Conservation (phyloP, 2,113 vertebrate species). For the Megaptera novaeangliae region DNA sequence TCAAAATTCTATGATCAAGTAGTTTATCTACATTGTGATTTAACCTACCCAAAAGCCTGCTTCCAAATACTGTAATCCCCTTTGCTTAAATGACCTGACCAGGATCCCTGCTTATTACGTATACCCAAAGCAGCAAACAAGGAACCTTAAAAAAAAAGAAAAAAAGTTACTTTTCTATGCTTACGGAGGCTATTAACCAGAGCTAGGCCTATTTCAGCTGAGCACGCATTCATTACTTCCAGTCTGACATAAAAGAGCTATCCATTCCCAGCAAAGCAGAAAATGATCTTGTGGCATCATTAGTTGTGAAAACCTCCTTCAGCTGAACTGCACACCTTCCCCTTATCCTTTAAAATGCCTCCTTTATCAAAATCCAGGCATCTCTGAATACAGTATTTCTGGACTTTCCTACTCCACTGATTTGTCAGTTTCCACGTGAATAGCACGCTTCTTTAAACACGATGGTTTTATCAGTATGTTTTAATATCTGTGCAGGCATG, state of each 20-base stretch:
- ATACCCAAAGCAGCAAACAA: constrained; percentile 55
- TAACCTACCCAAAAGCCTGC: constrained; percentile 58
- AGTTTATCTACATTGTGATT: constrained; percentile 27
- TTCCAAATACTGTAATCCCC: constrained; percentile 45
- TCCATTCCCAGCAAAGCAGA: not conserved
- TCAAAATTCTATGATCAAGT: not conserved
- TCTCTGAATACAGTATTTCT: not conserved
- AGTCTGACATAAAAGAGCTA: not conserved
- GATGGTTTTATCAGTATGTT: accelerated
- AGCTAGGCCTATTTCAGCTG: not conserved
- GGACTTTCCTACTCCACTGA: not conserved
- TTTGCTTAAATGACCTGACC: constrained; percentile 60
- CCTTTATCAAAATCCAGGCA: not conserved
- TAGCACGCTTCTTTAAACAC: accelerated
- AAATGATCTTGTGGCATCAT: not conserved
- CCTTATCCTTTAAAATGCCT: not conserved
- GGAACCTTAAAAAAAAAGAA: constrained; percentile 49
- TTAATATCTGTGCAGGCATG: not conserved
- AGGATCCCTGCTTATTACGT: constrained; percentile 46
- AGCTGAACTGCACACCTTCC: accelerated
- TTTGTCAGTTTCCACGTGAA: not conserved
- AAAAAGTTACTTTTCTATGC: not conserved
- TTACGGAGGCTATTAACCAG: not conserved
- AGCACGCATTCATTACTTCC: not conserved
- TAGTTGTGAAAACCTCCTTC: not conserved